Percentiles rank a stretch among this genome's conserved stretches.
phyloP scores from a whole-genome alignment of 2,797 vertebrate genomes.

The Streptopelia turtur region DNA sequence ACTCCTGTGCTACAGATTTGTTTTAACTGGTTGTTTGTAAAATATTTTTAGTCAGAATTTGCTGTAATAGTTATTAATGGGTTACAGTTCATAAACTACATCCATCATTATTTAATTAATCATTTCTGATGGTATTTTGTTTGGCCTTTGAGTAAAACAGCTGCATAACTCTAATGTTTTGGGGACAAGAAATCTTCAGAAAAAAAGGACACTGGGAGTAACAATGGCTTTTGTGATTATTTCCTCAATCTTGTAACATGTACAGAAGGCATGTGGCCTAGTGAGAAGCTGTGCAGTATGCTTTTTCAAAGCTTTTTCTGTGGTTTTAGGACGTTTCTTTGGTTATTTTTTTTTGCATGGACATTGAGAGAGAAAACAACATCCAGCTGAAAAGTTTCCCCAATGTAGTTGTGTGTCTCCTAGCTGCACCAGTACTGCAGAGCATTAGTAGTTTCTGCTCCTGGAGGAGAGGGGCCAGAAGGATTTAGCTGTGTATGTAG shows the following conservation, averaged over 20 bases:
- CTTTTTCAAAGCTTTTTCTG: not conserved
- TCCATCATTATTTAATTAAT: slow-evolving; percentile 50
- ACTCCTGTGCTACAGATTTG: slow-evolving; percentile 55
- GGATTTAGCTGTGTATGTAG: not conserved
- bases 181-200: not conserved
- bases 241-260: not conserved
- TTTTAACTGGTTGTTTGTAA: slow-evolving; percentile 64
- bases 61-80: slow-evolving; percentile 44
- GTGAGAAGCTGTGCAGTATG: not conserved
- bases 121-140: not conserved
- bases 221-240: not conserved
- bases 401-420: not conserved
- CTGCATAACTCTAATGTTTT: not conserved
- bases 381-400: not conserved
- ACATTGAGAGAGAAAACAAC: not conserved
- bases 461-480: not conserved
- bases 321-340: not conserved
- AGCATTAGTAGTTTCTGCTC: not conserved
- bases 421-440: not conserved
- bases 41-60: slow-evolving; percentile 59
- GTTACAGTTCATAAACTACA: slow-evolving; percentile 10
- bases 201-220: not conserved
- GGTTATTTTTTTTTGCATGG: not conserved
- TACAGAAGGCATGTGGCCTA: not conserved
- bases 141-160: slow-evolving; percentile 19